Conservation (phyloP, 2,113 vertebrate species). For the Cettia cetti region DNA sequence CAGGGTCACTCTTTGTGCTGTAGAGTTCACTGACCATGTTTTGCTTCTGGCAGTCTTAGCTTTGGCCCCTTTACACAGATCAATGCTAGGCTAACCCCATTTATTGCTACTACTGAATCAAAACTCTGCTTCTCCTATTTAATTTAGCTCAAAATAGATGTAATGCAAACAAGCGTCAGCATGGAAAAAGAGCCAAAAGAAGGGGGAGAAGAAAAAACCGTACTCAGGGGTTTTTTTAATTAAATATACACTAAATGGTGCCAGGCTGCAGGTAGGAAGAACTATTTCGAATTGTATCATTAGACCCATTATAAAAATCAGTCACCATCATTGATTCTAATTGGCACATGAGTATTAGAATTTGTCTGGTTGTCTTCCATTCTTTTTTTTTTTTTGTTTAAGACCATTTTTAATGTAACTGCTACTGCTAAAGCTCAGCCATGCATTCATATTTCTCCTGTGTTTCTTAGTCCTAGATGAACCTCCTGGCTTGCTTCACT, state of each 20-base stretch:
- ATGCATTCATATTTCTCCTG: not conserved
- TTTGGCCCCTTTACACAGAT: slow-evolving; percentile 43
- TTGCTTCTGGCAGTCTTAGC: slow-evolving; percentile 27
- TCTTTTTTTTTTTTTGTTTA: not conserved
- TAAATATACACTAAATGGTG: not conserved
- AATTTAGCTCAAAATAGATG: slow-evolving; percentile 31
- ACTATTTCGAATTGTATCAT: not conserved
- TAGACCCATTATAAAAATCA: not conserved
- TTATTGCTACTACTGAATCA: slow-evolving; percentile 52
- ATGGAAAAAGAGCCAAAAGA: not conserved
- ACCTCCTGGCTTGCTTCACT: not conserved
- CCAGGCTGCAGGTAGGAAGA: not conserved
- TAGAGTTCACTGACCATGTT: slow-evolving; percentile 61
- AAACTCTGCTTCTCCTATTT: slow-evolving; percentile 50
- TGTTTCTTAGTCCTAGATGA: not conserved
- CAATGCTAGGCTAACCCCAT: slow-evolving; percentile 58
- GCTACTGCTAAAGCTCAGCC: not conserved
- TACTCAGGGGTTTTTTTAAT: not conserved
- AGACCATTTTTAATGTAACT: not conserved
- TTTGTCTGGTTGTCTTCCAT: not conserved
- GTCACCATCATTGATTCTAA: not conserved
- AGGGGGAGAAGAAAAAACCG: not conserved
- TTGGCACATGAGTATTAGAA: not conserved
- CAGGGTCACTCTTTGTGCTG: slow-evolving; percentile 31
- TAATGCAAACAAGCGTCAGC: not conserved